Percentiles rank a stretch among this genome's conserved stretches.
phyloP scores from a whole-genome alignment of 2,113 vertebrate genomes.

The Lasiurus cinereus region DNA sequence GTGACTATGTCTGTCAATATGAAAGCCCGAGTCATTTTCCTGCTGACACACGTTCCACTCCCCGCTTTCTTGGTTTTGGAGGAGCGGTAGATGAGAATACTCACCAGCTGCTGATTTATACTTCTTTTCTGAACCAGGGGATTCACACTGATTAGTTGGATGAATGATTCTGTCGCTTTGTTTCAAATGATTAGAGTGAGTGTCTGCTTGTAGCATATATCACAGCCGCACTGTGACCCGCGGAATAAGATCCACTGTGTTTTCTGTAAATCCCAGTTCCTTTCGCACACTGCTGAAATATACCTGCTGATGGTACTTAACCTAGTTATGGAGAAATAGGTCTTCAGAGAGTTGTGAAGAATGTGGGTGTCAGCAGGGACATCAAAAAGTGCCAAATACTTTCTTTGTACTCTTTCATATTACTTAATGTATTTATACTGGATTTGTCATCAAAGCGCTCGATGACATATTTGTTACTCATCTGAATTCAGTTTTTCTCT shows the following conservation, averaged over 20 bases:
- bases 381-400: neutral
- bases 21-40: constrained; percentile 45
- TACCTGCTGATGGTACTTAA: constrained; percentile 48
- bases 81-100: constrained; percentile 63
- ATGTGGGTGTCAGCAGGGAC: neutral
- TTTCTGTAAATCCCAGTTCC: constrained; percentile 70
- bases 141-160: constrained; percentile 77
- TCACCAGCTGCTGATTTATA: constrained; percentile 78
- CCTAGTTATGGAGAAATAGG: constrained; percentile 35
- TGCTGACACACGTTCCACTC: constrained; percentile 45
- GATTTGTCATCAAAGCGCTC: constrained; percentile 49
- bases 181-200: constrained; percentile 77
- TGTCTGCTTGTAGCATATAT: constrained; percentile 74
- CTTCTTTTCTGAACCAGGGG: constrained; percentile 68
- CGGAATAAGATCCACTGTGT: constrained; percentile 52
- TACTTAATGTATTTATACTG: neutral
- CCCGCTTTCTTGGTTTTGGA: neutral
- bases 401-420: neutral
- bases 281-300: constrained; percentile 72
- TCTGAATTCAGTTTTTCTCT: constrained; percentile 52
- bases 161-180: constrained; percentile 65
- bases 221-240: constrained; percentile 67
- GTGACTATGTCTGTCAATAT: constrained; percentile 56
- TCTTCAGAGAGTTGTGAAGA: constrained; percentile 61
- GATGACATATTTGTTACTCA: constrained; percentile 51